Evolutionary conservation across 2,113 vertebrate genomes (phyloP).

Genomic region (Cebus imitator): DNA sequence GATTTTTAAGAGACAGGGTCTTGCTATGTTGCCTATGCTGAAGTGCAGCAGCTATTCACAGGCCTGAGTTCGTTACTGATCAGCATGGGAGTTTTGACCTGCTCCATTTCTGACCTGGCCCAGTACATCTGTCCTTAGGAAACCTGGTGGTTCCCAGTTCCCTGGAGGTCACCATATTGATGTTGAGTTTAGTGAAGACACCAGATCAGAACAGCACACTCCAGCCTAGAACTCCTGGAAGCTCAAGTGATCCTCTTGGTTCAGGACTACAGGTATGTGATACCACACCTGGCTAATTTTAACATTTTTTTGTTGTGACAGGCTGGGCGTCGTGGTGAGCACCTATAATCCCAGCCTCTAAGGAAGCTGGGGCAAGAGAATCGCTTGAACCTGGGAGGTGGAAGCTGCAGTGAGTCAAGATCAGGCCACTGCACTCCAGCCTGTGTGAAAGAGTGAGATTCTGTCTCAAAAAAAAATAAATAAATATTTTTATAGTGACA

Average conservation of each 20-base stretch:
- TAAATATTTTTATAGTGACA: neutral
- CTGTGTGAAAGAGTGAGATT: neutral
- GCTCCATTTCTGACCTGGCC: neutral
- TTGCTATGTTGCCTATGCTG: neutral
- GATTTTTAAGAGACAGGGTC: neutral
- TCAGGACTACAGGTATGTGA: neutral
- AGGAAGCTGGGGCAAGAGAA: neutral
- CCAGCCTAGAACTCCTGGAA: neutral
- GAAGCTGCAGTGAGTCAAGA: neutral
- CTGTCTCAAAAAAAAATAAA: neutral
- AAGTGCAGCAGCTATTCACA: neutral
- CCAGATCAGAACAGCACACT: neutral
- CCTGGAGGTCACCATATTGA: neutral
- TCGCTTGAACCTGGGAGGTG: neutral
- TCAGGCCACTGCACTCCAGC: neutral
- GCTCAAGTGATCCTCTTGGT: neutral
- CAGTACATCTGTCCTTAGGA: neutral
- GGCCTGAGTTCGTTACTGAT: neutral
- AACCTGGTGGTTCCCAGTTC: neutral
- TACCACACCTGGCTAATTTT: too few species aligned
- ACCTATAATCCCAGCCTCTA: neutral
- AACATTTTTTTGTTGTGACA: too few species aligned
- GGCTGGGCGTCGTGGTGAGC: too few species aligned
- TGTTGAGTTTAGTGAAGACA: neutral
- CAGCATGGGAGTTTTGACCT: neutral